Evolutionary conservation across 2,113 vertebrate genomes (phyloP).

Genomic region (Desmodus rotundus): DNA sequence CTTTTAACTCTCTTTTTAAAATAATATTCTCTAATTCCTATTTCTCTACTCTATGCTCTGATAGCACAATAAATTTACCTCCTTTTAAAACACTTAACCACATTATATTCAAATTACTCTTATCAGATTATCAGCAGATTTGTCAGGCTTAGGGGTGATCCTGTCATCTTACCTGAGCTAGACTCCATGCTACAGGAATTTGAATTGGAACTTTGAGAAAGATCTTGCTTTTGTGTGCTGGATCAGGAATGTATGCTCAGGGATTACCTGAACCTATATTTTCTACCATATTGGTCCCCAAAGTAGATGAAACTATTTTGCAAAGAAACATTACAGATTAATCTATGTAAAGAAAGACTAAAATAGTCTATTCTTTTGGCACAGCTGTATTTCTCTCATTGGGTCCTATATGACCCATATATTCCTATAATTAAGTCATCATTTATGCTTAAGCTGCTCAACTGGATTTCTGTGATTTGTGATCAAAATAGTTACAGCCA

Average conservation of each 20-base stretch:
- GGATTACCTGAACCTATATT: neutral
- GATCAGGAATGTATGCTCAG: neutral
- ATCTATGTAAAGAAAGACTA: neutral
- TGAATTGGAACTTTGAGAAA: constrained; percentile 11
- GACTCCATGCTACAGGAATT: neutral
- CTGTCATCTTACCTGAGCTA: neutral
- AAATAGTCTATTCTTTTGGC: neutral
- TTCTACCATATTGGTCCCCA: neutral
- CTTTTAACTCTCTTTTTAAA: neutral
- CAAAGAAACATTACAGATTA: neutral
- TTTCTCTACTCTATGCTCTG: neutral
- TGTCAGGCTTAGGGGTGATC: neutral
- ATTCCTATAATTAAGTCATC: neutral
- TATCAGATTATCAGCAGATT: neutral
- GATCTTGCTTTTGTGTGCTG: neutral
- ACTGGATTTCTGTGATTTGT: neutral
- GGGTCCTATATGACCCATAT: neutral
- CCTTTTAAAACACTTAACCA: neutral
- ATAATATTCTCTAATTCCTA: neutral
- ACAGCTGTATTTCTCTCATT: neutral
- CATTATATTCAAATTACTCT: constrained; percentile 4
- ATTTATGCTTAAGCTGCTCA: neutral
- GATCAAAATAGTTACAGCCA: neutral
- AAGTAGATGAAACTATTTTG: neutral
- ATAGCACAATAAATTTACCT: neutral